phyloP scores from a whole-genome alignment of 2,113 vertebrate species.

The Regulus satrapa region DNA sequence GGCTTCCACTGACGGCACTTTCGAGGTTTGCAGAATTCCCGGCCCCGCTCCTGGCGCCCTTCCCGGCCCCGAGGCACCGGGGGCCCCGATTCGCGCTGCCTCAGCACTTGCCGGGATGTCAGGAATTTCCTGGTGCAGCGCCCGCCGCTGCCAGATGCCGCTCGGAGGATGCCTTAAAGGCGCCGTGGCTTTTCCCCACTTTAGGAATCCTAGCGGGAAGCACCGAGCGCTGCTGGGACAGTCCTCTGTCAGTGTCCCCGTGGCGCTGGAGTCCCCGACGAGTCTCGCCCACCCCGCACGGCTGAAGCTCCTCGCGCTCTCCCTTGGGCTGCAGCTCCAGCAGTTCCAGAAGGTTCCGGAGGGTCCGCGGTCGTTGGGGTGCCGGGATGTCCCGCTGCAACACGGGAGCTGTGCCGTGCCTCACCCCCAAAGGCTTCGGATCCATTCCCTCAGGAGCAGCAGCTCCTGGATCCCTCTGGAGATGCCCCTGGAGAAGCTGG shows the following conservation, averaged over 20 bases:
- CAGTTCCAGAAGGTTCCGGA: background rate
- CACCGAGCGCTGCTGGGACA: too few relatives aligned
- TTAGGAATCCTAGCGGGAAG: fast-evolving
- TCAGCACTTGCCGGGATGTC: conserved; percentile 7
- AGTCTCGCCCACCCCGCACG: too few relatives aligned
- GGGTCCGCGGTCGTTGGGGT: background rate
- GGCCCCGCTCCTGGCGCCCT: background rate
- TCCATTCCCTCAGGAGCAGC: background rate
- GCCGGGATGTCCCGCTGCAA: background rate
- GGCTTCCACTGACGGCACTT: background rate
- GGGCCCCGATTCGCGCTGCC: background rate
- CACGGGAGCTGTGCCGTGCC: fast-evolving
- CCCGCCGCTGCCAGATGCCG: background rate
- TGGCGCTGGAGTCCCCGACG: background rate
- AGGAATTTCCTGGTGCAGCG: background rate
- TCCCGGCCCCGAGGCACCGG: background rate
- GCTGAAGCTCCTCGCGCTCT: fast-evolving
- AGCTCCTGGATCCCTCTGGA: background rate
- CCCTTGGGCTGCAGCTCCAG: background rate
- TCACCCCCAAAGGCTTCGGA: background rate
- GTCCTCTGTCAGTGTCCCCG: background rate
- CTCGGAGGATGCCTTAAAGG: background rate
- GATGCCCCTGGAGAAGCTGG: background rate
- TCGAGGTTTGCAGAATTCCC: background rate
- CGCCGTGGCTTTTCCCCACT: background rate